Evolutionary conservation across 1,140 invertebrate species (phyloP), one percentile per base, ranked within the genome.

Genomic region (Cataglyphis hispanica): DNA sequence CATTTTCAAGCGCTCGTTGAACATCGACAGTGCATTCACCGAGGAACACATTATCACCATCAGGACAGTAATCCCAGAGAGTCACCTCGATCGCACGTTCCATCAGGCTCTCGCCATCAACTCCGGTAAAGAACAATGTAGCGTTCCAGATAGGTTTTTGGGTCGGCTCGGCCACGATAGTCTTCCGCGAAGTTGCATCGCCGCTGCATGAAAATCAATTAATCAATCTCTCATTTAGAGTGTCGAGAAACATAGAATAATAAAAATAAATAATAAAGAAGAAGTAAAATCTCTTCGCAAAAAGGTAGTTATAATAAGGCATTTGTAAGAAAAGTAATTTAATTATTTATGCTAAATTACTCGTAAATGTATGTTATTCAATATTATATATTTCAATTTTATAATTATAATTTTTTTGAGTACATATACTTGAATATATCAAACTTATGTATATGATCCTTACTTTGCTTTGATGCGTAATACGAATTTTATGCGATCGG

Each of bases 131-230:
- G 74, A 97, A 97, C 25, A 98, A 95, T n/a, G 98, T 98, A 19
- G 98, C 98, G 91, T 98, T 98, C 98, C 98, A 98, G 64, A 98
- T 97, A 8, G 98, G 98, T 93, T 97, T 98, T 91, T 97, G 97
- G 1, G 97, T 97, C 11, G 97, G 97, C 78, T 97, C 97, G 1
- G 98, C 97, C 5, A 98, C 97, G 90, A 97, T 97, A 1, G 98
- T 98, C 92, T 98, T 97, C 72, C 97, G 95, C 19, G 97, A 96
- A 76, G 96, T 96, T 84, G 97, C 96, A 90, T 97, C 97, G 61
- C 96, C 96, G 63, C 98, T 98, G 90, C 10, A 4, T 50, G 64
- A 89, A 74, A 19, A 56, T n/a, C 53, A 13, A 60, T 83, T 74
- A 74, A 74, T 83, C 19, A 72, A 70, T 13, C 27, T 34, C 34